Conservation (phyloP, 2,888 invertebrate species). For the Panorpa germanica region DNA sequence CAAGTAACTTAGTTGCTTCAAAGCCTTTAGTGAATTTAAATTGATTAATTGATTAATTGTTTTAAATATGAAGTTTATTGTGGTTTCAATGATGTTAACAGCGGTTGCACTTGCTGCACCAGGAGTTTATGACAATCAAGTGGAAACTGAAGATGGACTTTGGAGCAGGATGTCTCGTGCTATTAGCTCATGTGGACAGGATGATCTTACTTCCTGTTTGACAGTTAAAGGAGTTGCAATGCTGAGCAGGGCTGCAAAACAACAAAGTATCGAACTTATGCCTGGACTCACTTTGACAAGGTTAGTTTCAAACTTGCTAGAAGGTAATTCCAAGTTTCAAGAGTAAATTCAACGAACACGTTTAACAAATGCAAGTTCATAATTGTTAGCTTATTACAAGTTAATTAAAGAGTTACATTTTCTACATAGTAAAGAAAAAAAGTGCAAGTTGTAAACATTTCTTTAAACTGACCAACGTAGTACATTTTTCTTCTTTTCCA, state of each 20-base stretch:
- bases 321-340: too few species aligned
- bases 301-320: constrained; percentile 17
- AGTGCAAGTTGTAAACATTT: background rate
- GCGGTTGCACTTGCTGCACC: constrained; percentile 21
- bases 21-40: constrained; percentile 9
- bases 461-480: background rate
- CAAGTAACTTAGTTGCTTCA: constrained; percentile 3
- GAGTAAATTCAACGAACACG: background rate
- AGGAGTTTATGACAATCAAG: constrained; percentile 13
- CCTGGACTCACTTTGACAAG: constrained; percentile 37
- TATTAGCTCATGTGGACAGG: constrained; percentile 23
- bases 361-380: background rate
- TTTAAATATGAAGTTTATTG: constrained; percentile 24
- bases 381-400: background rate
- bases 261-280: constrained; percentile 31
- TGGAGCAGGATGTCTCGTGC: constrained; percentile 21
- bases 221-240: constrained; percentile 35
- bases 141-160: constrained; percentile 16
- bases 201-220: constrained; percentile 31
- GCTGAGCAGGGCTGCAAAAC: constrained; percentile 32
- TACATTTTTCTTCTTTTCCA: constrained; percentile 1
- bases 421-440: background rate
- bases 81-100: constrained; percentile 18
- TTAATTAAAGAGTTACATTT: too few species aligned
- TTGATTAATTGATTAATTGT: constrained; percentile 9